Conservation (phyloP, 1,140 invertebrate genomes). For the Caligus rogercresseyi region DNA sequence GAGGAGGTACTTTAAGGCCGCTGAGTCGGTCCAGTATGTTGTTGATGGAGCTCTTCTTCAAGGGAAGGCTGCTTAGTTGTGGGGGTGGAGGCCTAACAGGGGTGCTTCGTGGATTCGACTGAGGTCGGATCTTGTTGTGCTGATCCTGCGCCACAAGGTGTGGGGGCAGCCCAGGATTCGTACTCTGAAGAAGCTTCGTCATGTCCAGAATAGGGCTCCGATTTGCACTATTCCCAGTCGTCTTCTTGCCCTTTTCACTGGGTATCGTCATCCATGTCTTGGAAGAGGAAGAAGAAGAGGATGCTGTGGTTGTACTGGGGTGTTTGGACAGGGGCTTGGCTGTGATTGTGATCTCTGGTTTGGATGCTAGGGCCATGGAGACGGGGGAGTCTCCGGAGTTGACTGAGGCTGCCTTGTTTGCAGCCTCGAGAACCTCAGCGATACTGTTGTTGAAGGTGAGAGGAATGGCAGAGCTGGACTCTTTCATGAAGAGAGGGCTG, state of each 20-base stretch:
- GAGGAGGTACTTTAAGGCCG: neutral
- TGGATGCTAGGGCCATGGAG: neutral
- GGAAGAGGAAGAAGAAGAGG: neutral
- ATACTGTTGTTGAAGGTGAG: slow-evolving; percentile 19
- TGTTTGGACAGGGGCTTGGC: neutral
- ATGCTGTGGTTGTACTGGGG: neutral
- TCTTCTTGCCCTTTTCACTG: neutral
- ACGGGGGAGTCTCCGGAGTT: neutral
- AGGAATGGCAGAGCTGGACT: slow-evolving; percentile 9
- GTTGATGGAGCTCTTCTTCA: slow-evolving; percentile 16
- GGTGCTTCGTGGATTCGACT: neutral
- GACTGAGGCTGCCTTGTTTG: neutral
- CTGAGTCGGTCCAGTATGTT: slow-evolving; percentile 13
- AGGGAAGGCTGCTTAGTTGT: too few species aligned
- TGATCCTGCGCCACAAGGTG: slow-evolving; percentile 14
- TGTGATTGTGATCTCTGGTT: slow-evolving; percentile 2
- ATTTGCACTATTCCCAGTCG: neutral
- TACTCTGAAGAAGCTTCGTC: slow-evolving; percentile 12
- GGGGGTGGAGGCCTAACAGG: too few species aligned
- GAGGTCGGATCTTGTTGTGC: neutral
- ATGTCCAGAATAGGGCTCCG: slow-evolving; percentile 14
- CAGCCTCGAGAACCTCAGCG: slow-evolving; percentile 17
- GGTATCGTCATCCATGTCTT: neutral
- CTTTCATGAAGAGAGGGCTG: neutral
- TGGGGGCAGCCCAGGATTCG: slow-evolving; percentile 11